Evolutionary conservation across 2,113 vertebrate species (phyloP).

Genomic region (Nesogale talazaci): DNA sequence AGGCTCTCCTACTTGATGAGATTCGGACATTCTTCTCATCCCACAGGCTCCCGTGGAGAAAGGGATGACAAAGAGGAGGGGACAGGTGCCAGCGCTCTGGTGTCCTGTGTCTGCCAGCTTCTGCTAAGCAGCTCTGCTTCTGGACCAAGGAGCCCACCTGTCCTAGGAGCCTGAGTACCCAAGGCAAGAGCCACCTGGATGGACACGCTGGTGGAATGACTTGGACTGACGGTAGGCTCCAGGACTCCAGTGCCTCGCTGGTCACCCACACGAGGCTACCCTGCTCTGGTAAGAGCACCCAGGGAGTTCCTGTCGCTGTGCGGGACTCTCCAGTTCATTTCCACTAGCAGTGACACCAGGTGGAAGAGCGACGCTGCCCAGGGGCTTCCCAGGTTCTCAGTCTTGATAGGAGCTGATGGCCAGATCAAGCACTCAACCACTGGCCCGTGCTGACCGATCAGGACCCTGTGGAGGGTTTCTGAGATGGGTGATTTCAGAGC

Average conservation of each 20-base stretch:
- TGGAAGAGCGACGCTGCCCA: background rate
- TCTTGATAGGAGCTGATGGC: too few relatives aligned
- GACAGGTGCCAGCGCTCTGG: background rate
- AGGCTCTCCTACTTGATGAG: background rate
- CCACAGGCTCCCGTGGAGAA: background rate
- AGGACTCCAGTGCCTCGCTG: background rate
- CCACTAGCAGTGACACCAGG: background rate
- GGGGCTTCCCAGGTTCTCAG: too few relatives aligned
- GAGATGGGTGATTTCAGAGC: too few relatives aligned
- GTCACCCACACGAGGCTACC: too few relatives aligned
- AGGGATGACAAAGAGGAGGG: background rate
- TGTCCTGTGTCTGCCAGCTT: background rate
- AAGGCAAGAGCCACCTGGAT: background rate
- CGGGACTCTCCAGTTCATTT: background rate
- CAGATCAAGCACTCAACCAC: background rate
- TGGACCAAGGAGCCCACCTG: background rate
- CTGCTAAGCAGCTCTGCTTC: conserved; percentile 32
- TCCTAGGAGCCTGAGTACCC: background rate
- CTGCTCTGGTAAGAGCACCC: conserved; percentile 4
- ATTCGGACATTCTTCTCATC: background rate
- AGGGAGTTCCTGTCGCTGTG: background rate
- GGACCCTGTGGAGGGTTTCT: too few relatives aligned
- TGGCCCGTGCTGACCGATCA: too few relatives aligned
- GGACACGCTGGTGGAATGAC: background rate
- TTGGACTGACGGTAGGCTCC: background rate